Base-by-base conservation (phyloP, 2,113 vertebrate genomes). In the Siniperca chuatsi region DNA sequence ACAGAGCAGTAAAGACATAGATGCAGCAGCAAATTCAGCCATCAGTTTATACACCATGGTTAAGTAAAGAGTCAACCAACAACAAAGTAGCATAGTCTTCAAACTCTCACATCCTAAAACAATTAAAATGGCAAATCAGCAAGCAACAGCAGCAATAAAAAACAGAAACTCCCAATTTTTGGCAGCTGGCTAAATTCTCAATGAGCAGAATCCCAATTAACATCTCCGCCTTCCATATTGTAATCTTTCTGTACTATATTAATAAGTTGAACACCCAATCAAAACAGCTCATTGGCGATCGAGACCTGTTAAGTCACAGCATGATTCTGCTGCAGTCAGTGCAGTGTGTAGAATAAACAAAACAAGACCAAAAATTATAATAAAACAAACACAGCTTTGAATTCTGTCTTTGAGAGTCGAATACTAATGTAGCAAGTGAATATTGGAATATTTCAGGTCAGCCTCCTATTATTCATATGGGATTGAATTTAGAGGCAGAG, bases 361-460 rank as follows among this genome's bases (percentile, higher is more conserved):
- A 82, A 58, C 6, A 25, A 44, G 57, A 29, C 33, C 18, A 33
- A 15, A n/a, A 44, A 65, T 18, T 25, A 61, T 3, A 50, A 72
- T 15, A n/a, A 48, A 40, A 84, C n/a, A 76, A 67, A 42, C 16
- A 33, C 23, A 55, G n/a, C 20, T 50, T 67, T 68, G 29, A 25
- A 9, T 55, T 54, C 9, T 35, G 4, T 44, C 11, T 62, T 61
- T 42, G 23, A 58, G 33, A 46, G 69, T 60, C 2, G 15, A 71
- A 80, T 80, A 33, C 6, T 55, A 42, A 57, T 77, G 48, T 64
- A 66, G 23, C 44, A 29, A 62, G 9, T 69, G 16, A 71, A 54
- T 54, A 46, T 78, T 84, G 37, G 6, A 54, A 21, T 57, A 46
- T 64, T 64, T 81, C 21, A 67, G 37, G 15, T 42, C 25, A 62